A percentile compares a stretch with the other conserved stretches of the same genome.
phyloP scores from a whole-genome alignment of 2,888 invertebrate genomes.

The Thecophora atra region DNA sequence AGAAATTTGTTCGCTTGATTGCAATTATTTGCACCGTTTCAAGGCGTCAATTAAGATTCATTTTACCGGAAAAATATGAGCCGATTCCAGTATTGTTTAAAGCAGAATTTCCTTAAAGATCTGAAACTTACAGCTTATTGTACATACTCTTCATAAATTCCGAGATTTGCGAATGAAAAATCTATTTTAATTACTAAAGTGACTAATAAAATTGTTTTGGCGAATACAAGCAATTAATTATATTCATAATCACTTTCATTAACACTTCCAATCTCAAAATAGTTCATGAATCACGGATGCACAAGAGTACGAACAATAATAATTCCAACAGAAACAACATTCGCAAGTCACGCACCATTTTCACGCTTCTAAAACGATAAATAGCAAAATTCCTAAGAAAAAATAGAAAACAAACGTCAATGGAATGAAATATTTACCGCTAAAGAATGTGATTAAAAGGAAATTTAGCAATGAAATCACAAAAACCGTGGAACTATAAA shows the following conservation, averaged over 20 bases:
- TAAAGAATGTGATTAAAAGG: neutral
- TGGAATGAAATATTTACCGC: too few relatives aligned
- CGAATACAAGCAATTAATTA: neutral
- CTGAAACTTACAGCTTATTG: too few relatives aligned
- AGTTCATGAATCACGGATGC: slow-evolving; percentile 1
- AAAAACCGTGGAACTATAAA: neutral
- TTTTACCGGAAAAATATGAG: too few relatives aligned
- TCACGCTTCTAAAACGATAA: neutral
- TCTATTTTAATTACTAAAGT: neutral
- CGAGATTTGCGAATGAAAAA: neutral
- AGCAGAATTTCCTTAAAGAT: too few relatives aligned
- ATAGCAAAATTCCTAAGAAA: neutral
- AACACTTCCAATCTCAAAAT: slow-evolving; percentile 6
- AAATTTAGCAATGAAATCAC: neutral
- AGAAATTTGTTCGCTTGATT: too few relatives aligned
- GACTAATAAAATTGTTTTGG: neutral
- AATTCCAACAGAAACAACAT: neutral
- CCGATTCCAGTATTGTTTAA: too few relatives aligned
- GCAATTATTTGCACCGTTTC: too few relatives aligned
- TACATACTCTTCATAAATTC: neutral
- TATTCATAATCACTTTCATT: neutral
- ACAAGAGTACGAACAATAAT: neutral
- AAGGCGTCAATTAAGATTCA: too few relatives aligned
- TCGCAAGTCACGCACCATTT: neutral
- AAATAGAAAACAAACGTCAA: neutral